These are phyloP conservation scores for Epinephelus malabaricus DNA, from an alignment of 2,797 vertebrate genomes.

Conservation along the genomic window DNA sequence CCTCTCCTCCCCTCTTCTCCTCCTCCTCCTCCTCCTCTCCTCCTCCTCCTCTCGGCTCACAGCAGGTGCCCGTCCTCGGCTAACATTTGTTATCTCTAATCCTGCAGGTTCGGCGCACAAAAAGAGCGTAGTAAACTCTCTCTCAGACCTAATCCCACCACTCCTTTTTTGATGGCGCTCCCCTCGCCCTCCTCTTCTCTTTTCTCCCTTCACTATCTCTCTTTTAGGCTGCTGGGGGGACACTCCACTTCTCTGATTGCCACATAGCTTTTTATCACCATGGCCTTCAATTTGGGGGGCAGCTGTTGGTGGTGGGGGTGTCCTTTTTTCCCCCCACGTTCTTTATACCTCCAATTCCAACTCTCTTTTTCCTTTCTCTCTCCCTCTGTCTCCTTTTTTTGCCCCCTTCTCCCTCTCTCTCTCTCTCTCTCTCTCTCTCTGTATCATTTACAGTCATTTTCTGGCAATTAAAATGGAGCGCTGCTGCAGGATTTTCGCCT, in stretches of 20 bases:
- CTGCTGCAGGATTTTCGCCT: conserved; percentile 85
- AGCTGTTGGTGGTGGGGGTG: conserved; percentile 73
- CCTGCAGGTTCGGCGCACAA: conserved; percentile 86
- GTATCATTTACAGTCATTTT: conserved; percentile 87
- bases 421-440: conserved; percentile 69
- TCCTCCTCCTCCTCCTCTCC: conserved; percentile 44
- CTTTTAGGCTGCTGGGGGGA: conserved; percentile 71
- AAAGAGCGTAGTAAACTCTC: conserved; percentile 87
- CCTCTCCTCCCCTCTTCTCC: conserved; percentile 25
- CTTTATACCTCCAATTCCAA: conserved; percentile 73
- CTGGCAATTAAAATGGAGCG: conserved; percentile 87
- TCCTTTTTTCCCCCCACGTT: conserved; percentile 47
- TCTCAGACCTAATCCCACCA: conserved; percentile 85
- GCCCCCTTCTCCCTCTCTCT: conserved; percentile 67
- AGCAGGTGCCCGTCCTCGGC: conserved; percentile 83
- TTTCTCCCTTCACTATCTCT: conserved; percentile 78
- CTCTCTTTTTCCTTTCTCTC: conserved; percentile 65
- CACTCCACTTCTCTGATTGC: conserved; percentile 83
- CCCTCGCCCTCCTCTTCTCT: conserved; percentile 75
- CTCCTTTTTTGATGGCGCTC: conserved; percentile 81
- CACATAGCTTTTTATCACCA: conserved; percentile 81
- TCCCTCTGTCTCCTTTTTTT: conserved; percentile 57
- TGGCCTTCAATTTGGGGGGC: conserved; percentile 80
- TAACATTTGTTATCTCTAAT: conserved; percentile 89
- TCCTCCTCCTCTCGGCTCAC: conserved; percentile 74